These are phyloP conservation scores for Gastracanthus pulcherrimus DNA, from an alignment of 2,888 invertebrate species.

Conservation along the genomic window DNA sequence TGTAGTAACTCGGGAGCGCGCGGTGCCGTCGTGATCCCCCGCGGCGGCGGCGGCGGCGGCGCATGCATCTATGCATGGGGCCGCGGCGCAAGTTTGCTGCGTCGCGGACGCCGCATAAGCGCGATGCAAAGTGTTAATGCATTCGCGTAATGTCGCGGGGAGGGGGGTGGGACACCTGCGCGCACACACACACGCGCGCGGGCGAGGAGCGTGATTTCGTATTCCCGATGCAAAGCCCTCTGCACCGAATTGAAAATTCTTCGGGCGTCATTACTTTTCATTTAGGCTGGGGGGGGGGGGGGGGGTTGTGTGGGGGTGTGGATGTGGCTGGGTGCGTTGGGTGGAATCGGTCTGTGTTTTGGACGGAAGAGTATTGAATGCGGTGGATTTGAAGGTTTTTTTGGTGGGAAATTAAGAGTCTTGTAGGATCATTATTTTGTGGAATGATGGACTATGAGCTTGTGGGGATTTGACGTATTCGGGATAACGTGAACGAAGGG, in stretches of 20 bases:
- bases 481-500: too few species aligned
- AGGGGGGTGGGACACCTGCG: neutral
- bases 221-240: slow-evolving; percentile 55
- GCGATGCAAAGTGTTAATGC: slow-evolving; percentile 53
- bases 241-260: slow-evolving; percentile 51
- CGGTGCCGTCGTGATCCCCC: slow-evolving; percentile 71
- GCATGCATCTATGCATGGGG: slow-evolving; percentile 55
- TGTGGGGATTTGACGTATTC: too few species aligned
- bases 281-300: neutral
- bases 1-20: slow-evolving; percentile 67
- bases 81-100: neutral
- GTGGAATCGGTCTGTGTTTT: neutral
- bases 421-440: too few species aligned
- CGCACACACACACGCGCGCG: neutral
- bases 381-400: too few species aligned
- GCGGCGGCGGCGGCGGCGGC: too few species aligned
- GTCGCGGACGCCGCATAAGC: too few species aligned
- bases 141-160: slow-evolving; percentile 45
- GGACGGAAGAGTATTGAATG: neutral
- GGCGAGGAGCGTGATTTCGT: slow-evolving; percentile 22
- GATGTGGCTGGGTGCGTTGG: neutral
- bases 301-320: neutral
- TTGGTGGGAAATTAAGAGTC: too few species aligned
- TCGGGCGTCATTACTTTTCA: slow-evolving; percentile 47
- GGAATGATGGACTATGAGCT: neutral